These are phyloP conservation scores for Eupithecia abbreviata DNA, from an alignment of 2,888 invertebrate genomes.

Conservation along the genomic window DNA sequence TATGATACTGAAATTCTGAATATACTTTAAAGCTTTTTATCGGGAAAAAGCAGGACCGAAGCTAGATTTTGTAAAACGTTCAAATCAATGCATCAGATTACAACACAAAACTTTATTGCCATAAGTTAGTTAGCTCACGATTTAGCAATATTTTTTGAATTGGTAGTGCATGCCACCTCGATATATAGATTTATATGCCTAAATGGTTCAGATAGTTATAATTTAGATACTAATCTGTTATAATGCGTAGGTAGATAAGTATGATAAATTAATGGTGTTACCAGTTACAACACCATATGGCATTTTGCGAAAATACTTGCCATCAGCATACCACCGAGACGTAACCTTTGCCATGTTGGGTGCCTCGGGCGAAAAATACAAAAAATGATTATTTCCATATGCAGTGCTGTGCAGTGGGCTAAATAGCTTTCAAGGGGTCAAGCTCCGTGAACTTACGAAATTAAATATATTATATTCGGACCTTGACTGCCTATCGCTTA, in stretches of 20 bases:
- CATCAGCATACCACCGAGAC: constrained; percentile 9
- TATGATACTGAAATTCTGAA: too few relatives aligned
- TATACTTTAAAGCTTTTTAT: too few relatives aligned
- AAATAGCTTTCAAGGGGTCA: constrained; percentile 40
- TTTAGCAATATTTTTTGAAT: background rate
- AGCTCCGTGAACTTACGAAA: constrained; percentile 41
- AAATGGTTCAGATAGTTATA: constrained; percentile 8
- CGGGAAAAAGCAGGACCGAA: too few relatives aligned
- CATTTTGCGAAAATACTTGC: constrained; percentile 45
- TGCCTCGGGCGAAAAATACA: constrained; percentile 14
- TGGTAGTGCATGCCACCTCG: background rate
- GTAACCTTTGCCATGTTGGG: constrained; percentile 42
- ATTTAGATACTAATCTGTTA: constrained; percentile 7
- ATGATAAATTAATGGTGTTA: constrained; percentile 29
- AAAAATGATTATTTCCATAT: constrained; percentile 21
- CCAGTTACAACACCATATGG: constrained; percentile 48
- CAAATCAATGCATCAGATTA: background rate
- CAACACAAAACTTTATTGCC: background rate
- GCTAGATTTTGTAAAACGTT: too few relatives aligned
- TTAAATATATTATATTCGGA: constrained; percentile 54
- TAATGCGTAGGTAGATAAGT: constrained; percentile 12
- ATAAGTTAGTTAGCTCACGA: background rate
- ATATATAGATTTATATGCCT: background rate
- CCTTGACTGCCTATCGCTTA: constrained; percentile 20
- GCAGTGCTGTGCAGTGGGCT: constrained; percentile 34